Conservation (phyloP, 2,113 vertebrate genomes). For the Scolopax mira region DNA sequence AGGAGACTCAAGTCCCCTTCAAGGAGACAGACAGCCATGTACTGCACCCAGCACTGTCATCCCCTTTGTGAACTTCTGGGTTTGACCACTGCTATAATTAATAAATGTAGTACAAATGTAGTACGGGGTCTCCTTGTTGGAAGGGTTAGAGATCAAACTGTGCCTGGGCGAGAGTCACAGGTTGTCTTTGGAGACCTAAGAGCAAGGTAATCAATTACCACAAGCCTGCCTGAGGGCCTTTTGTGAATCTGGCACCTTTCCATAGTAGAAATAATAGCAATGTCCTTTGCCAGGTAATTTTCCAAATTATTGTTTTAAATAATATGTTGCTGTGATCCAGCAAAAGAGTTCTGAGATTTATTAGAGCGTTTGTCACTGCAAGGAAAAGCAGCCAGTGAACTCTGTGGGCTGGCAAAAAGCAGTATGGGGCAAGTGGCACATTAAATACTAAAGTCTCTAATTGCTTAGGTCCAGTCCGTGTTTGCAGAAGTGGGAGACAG, state of each 20-base stretch:
- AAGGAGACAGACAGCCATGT: accelerated
- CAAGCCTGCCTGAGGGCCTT: background rate
- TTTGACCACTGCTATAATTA: background rate
- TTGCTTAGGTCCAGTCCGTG: background rate
- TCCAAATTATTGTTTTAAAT: conserved; percentile 51
- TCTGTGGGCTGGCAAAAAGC: background rate
- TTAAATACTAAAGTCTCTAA: background rate
- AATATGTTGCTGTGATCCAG: background rate
- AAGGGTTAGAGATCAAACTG: background rate
- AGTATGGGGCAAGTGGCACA: background rate
- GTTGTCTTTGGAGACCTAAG: background rate
- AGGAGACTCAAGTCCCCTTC: background rate
- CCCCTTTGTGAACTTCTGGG: background rate
- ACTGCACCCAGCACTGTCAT: background rate
- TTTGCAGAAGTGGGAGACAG: background rate
- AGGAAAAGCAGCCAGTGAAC: background rate
- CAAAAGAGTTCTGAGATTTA: conserved; percentile 3
- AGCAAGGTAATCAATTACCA: conserved; percentile 14
- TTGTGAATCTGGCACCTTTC: background rate
- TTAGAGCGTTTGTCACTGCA: background rate
- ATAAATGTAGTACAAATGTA: background rate
- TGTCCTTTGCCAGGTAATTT: conserved; percentile 44
- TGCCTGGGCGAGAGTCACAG: background rate
- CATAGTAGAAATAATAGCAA: conserved; percentile 22
- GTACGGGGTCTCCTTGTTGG: accelerated